Evolutionary conservation across 2,113 vertebrate species (phyloP).

Genomic region (Alethe castanea): DNA sequence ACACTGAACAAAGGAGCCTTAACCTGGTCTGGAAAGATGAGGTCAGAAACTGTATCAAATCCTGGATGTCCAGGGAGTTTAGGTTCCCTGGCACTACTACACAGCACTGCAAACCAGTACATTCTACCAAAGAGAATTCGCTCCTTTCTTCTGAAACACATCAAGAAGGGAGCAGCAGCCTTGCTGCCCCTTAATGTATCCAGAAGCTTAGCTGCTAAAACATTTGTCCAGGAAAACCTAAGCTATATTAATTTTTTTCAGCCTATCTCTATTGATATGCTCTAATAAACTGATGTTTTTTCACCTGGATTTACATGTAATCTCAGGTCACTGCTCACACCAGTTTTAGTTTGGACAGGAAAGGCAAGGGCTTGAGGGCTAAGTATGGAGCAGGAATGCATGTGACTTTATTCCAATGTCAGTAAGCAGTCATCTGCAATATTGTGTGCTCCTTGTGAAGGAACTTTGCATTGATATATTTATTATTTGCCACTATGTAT

Average conservation of each 20-base stretch:
- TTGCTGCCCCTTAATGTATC: neutral
- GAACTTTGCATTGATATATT: neutral
- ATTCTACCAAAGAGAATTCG: neutral
- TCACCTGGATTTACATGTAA: neutral
- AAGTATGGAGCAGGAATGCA: fast-evolving
- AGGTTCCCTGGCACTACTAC: neutral
- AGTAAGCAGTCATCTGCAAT: neutral
- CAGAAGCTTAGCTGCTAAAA: neutral
- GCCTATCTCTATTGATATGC: neutral
- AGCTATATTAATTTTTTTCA: neutral
- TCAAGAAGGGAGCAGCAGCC: neutral
- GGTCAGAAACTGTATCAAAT: neutral
- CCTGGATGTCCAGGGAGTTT: neutral
- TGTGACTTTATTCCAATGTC: neutral
- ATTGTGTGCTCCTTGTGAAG: neutral
- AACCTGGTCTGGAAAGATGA: neutral
- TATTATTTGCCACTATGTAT: neutral
- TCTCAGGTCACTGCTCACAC: fast-evolving
- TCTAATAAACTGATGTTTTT: neutral
- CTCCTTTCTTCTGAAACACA: neutral
- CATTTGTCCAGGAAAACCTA: neutral
- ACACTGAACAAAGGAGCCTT: fast-evolving
- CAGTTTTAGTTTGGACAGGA: neutral
- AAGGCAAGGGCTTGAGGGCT: neutral
- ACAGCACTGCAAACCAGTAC: neutral